Base-by-base conservation (phyloP, 2,888 invertebrate genomes). In the Nymphalis urticae region DNA sequence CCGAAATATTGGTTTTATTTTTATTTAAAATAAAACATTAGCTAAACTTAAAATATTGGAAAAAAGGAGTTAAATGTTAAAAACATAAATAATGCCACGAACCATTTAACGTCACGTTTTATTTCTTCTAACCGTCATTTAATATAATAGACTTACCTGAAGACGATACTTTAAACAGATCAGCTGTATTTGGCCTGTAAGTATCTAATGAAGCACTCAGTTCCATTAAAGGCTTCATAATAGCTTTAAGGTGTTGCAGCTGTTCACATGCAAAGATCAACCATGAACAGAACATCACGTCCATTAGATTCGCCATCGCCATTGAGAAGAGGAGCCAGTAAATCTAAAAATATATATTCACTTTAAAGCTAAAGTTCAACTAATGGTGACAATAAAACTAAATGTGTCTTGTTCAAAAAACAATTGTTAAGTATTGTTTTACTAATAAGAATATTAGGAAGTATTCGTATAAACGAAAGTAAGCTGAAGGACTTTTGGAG, bases 221-320 rank as follows among this genome's bases (percentile, higher is more conserved):
- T 80, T 97, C 97, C 96, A 97, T 97, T 64, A 97, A 87, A 0
- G 97, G 97, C 75, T 96, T 96, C 96, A 97, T 95, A 72, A 97
- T 97, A 60, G 96, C 95, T 82, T 97, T 97, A 51, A 97, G 88
- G 84, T 97, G 97, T 81, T 96, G 96, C 68, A 97, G 88, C 82
- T 97, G 97, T 77, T 97, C 97, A 77, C 97, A 97, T 0, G 97
- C 96, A 79, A 96, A 97, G 70, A 97, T 95, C 75, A 97, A 80
- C 96, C 96, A 97, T 1, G 96, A 97, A 81, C 97, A 97, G 88
- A 97, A 97, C 77, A 97, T 90, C 0, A 96, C 95, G 80, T 97
- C 97, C 79, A 93, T 83, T n/a, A 95, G 83, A 76, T 94, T 95
- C 0, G 94, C 87, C 42, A 95, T 93, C 0, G 91, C 78, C 93